These are phyloP conservation scores for Pomacea canaliculata DNA, from an alignment of 2,888 invertebrate genomes.

Conservation along the genomic window DNA sequence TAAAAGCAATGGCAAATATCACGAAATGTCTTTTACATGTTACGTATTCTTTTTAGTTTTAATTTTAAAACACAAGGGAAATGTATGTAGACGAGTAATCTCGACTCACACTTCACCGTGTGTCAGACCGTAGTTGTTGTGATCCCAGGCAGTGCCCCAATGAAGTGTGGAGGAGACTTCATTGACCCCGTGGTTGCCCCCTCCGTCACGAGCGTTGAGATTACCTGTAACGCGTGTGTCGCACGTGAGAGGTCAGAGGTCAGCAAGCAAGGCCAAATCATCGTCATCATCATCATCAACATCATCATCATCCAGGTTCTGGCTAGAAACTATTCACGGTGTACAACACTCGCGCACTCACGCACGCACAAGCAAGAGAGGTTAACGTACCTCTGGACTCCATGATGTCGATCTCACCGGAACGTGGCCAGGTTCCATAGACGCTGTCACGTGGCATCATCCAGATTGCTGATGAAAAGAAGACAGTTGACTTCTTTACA, in stretches of 20 bases:
- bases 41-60: too few relatives aligned
- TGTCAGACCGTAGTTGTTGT: constrained; percentile 49
- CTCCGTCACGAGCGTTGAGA: constrained; percentile 11
- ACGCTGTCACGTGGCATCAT: constrained; percentile 75
- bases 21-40: too few relatives aligned
- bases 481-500: not conserved
- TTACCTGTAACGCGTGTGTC: constrained; percentile 17
- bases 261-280: too few relatives aligned
- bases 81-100: not conserved
- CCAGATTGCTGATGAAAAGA: constrained; percentile 76
- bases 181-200: constrained; percentile 38
- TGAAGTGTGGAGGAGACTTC: constrained; percentile 76
- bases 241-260: too few relatives aligned
- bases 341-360: too few relatives aligned
- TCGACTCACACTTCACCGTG: not conserved
- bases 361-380: too few relatives aligned
- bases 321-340: too few relatives aligned
- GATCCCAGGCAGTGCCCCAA: constrained; percentile 76
- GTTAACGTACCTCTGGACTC: constrained; percentile 77
- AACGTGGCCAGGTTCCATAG: constrained; percentile 80
- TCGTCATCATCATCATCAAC: too few relatives aligned
- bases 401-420: constrained; percentile 82
- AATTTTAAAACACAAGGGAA: too few relatives aligned
- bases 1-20: too few relatives aligned
- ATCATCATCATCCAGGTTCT: too few relatives aligned